Conservation (phyloP, 2,797 vertebrate species). For the Pipistrellus pipistrellus region DNA sequence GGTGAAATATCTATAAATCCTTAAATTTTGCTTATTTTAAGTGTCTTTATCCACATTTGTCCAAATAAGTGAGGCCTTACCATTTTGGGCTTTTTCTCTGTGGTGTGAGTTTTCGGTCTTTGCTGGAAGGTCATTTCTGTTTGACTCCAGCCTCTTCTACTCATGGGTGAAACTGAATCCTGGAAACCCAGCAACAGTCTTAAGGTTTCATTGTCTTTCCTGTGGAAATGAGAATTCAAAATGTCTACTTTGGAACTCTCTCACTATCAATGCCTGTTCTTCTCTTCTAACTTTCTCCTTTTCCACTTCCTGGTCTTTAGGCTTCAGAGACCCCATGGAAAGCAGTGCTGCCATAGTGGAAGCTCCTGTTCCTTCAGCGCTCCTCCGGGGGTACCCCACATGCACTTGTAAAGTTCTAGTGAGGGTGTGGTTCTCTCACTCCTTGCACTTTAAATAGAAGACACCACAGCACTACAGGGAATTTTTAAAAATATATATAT, state of each 20-base stretch:
- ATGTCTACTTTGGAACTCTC: not conserved
- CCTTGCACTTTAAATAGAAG: slow-evolving; percentile 30
- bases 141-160: not conserved
- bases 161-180: not conserved
- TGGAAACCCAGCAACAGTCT: not conserved
- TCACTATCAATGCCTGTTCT: not conserved
- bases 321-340: not conserved
- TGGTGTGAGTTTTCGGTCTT: slow-evolving; percentile 1
- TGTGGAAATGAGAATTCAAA: not conserved
- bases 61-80: not conserved
- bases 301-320: slow-evolving; percentile 14
- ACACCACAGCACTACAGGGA: not conserved
- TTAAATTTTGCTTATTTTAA: slow-evolving; percentile 60
- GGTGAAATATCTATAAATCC: not conserved
- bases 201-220: slow-evolving; percentile 39
- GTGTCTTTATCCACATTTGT: slow-evolving; percentile 38
- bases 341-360: not conserved
- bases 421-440: not conserved
- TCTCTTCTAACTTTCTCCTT: slow-evolving; percentile 6
- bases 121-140: not conserved
- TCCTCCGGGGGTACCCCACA: not conserved
- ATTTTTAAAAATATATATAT: not conserved
- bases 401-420: not conserved
- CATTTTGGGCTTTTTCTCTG: not conserved
- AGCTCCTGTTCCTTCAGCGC: not conserved